Evolutionary conservation across 2,888 invertebrate species (phyloP).

Genomic region (Plagodis pulveraria): DNA sequence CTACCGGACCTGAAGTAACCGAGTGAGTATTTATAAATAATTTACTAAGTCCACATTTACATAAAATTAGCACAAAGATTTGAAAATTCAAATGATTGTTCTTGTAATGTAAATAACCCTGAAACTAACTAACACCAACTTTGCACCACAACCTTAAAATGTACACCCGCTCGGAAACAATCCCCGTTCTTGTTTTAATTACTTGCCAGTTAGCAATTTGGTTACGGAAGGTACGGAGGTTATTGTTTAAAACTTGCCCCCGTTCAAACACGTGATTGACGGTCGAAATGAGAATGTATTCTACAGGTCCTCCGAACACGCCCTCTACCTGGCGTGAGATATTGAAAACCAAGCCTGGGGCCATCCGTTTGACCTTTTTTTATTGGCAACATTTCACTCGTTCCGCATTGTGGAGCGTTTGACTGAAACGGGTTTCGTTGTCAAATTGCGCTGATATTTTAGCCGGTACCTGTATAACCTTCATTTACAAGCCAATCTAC

Average conservation of each 20-base stretch:
- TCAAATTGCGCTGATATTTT: conserved; percentile 75
- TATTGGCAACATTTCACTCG: conserved; percentile 80
- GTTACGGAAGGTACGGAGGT: conserved; percentile 34
- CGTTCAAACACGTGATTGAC: conserved; percentile 63
- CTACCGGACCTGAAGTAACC: no score
- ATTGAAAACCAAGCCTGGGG: conserved; percentile 75
- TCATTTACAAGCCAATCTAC: conserved; percentile 61
- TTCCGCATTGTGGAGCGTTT: conserved; percentile 73
- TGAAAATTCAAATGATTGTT: conserved; percentile 5
- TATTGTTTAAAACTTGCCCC: conserved; percentile 46
- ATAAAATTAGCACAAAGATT: conserved; percentile 1
- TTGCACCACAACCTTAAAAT: conserved; percentile 32
- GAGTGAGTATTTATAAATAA: no score
- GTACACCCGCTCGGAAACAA: conserved; percentile 35
- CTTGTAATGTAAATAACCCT: conserved; percentile 19
- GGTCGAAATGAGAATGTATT: conserved; percentile 69
- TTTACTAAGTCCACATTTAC: no score
- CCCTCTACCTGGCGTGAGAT: conserved; percentile 68
- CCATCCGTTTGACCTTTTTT: conserved; percentile 77
- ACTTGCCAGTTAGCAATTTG: conserved; percentile 35
- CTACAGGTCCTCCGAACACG: conserved; percentile 57
- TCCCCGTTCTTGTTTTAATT: conserved; percentile 39
- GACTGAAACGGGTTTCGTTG: conserved; percentile 71
- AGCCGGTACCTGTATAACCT: conserved; percentile 59
- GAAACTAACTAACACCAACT: conserved; percentile 23